Evolutionary conservation across 2,888 invertebrate species (phyloP).

Genomic region (Microctonus hyperodae): DNA sequence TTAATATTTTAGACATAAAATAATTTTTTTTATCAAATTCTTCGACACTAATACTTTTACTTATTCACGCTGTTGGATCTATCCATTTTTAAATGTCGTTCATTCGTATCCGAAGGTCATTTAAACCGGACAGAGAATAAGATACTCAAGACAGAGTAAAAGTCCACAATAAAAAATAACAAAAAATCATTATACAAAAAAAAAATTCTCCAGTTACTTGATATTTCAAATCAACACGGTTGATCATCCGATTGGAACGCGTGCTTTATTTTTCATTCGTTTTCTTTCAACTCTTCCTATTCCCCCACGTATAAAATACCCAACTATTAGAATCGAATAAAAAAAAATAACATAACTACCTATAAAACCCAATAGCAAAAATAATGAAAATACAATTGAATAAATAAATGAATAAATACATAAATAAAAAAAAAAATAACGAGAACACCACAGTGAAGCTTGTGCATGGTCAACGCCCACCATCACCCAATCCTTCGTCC

Average conservation of each 20-base stretch:
- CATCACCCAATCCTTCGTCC: slow-evolving; percentile 52
- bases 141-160: not conserved
- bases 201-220: not conserved
- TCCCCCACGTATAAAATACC: not conserved
- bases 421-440: slow-evolving; percentile 22
- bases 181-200: too few relatives aligned
- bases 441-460: slow-evolving; percentile 35
- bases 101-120: slow-evolving; percentile 11
- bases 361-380: not conserved
- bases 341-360: not conserved
- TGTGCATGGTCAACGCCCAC: slow-evolving; percentile 51
- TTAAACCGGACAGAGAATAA: slow-evolving; percentile 9
- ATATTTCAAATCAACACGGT: not conserved
- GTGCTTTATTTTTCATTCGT: not conserved
- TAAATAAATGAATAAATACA: too few relatives aligned
- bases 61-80: not conserved
- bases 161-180: not conserved
- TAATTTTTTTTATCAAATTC: too few relatives aligned
- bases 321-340: too few relatives aligned
- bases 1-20: not conserved
- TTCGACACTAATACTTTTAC: too few relatives aligned
- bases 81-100: not conserved
- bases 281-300: not conserved
- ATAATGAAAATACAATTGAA: not conserved
- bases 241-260: slow-evolving; percentile 2